A percentile compares a stretch with the other conserved stretches of the same genome.
Evolutionary conservation across 2,888 invertebrate genomes (phyloP).

Genomic region (Ypsolopha scabrella): DNA sequence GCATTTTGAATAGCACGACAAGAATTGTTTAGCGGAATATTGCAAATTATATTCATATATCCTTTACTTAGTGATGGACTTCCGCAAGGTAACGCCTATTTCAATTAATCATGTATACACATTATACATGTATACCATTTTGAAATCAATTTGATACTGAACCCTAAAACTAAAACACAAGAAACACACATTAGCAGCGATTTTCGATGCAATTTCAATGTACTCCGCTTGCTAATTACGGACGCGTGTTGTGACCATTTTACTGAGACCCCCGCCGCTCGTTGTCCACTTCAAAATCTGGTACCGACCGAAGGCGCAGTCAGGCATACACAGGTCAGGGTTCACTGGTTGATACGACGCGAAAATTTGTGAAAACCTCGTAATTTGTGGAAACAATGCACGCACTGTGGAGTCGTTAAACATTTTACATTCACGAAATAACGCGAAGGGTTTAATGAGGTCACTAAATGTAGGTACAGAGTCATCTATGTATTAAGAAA

Average conservation of each 20-base stretch:
- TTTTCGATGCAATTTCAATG: conserved; percentile 51
- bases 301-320: neutral
- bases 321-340: conserved; percentile 14
- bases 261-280: neutral
- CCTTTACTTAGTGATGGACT: too few species aligned
- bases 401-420: conserved; percentile 36
- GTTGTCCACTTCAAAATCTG: neutral
- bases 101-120: too few species aligned
- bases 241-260: conserved; percentile 1
- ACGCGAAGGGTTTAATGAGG: conserved; percentile 11
- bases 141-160: too few species aligned
- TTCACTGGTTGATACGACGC: conserved; percentile 27
- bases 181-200: conserved; percentile 53
- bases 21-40: too few species aligned
- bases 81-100: too few species aligned
- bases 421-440: conserved; percentile 18
- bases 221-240: conserved; percentile 44
- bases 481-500: too few species aligned
- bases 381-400: conserved; percentile 57
- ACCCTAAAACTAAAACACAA: conserved; percentile 30
- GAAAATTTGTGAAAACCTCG: conserved; percentile 56
- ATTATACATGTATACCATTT: too few species aligned
- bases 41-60: too few species aligned
- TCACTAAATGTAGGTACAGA: conserved; percentile 6
- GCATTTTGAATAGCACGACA: too few species aligned